phyloP scores from a whole-genome alignment of 1,140 invertebrate species.

The Eumaeus atala region DNA sequence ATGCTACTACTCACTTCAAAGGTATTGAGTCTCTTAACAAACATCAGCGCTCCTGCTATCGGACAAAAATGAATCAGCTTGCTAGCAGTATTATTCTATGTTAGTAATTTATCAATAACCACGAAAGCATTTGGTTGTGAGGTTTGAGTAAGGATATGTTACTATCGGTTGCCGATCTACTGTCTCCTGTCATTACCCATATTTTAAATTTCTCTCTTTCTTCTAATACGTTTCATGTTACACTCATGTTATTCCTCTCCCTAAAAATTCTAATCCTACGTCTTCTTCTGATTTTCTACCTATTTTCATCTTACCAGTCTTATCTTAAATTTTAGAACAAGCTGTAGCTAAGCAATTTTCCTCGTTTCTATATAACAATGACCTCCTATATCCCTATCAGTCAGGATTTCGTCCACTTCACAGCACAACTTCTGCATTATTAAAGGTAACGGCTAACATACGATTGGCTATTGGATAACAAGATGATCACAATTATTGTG shows the following conservation, averaged over 20 bases:
- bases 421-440: conserved; percentile 2
- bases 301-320: conserved; percentile 7
- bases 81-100: no score
- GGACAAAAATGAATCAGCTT: no score
- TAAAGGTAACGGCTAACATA: conserved; percentile 12
- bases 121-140: no score
- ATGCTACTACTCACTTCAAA: no score
- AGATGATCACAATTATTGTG: conserved; percentile 6
- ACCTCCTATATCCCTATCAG: conserved; percentile 6
- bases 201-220: conserved; percentile 13
- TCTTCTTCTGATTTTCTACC: conserved; percentile 12
- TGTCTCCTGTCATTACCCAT: conserved; percentile 14
- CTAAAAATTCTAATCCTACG: conserved; percentile 5
- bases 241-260: conserved; percentile 3
- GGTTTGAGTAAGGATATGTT: conserved; percentile 13
- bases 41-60: no score
- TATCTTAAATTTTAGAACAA: conserved; percentile 15
- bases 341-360: conserved; percentile 4
- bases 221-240: conserved; percentile 1
- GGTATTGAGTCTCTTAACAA: no score
- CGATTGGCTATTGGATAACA: conserved; percentile 6
- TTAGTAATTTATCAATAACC: no score
- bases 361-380: not conserved
- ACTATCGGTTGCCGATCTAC: conserved; percentile 8
- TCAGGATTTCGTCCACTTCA: conserved; percentile 12